phyloP scores from a whole-genome alignment of 1,140 invertebrate species.

The Formica exsecta region DNA sequence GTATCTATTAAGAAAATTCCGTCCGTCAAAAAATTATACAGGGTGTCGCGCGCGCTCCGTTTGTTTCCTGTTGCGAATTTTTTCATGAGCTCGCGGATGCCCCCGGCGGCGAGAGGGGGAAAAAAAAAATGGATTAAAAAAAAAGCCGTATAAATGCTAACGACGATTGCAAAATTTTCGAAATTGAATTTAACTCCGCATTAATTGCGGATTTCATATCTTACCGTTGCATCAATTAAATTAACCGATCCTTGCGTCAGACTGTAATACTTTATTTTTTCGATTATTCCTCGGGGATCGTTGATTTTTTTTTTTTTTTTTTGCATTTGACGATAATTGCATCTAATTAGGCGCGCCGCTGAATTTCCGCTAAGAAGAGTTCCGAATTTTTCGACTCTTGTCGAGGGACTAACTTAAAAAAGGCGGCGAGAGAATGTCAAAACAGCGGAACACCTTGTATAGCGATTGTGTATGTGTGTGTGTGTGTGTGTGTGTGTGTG shows the following conservation, averaged over 20 bases:
- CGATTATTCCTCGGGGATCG: background rate
- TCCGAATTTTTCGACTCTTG: background rate
- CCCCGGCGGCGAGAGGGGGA: background rate
- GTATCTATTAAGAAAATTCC: conserved; percentile 59
- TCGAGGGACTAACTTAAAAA: too few species aligned
- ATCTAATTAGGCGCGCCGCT: background rate
- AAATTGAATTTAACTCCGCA: conserved; percentile 17
- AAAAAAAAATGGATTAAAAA: too few species aligned
- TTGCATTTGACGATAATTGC: background rate
- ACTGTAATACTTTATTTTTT: background rate
- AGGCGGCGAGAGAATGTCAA: background rate
- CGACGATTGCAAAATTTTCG: conserved; percentile 25
- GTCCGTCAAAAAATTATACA: conserved; percentile 51
- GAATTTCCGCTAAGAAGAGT: background rate
- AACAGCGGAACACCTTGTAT: conserved; percentile 50
- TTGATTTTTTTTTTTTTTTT: too few species aligned
- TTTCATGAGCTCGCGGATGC: conserved; percentile 4
- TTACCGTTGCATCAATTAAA: background rate
- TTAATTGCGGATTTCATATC: conserved; percentile 33
- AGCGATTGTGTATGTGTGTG: conserved; percentile 36
- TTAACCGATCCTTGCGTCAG: background rate
- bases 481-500: conserved; percentile 19
- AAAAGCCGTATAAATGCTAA: conserved; percentile 50
- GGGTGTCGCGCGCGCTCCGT: background rate
- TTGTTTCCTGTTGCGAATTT: conserved; percentile 7